phyloP scores from a whole-genome alignment of 64 coral and sea anemone species.

The Montipora sp. region DNA sequence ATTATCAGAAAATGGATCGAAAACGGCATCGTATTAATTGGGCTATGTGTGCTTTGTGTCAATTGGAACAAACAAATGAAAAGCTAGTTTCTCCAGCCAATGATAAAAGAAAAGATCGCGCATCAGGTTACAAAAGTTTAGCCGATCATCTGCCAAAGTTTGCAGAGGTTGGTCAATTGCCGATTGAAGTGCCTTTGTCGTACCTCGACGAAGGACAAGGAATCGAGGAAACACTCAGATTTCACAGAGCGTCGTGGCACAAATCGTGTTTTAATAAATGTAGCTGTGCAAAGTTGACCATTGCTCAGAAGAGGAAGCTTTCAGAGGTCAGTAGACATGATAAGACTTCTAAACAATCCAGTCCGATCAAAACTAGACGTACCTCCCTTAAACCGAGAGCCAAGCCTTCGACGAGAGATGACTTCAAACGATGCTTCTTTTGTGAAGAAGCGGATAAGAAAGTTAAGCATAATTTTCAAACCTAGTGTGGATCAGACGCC shows the following conservation, averaged over 20 bases:
- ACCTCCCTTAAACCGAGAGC: neutral
- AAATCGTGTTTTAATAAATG: conserved; percentile 59
- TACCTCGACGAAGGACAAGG: conserved; percentile 38
- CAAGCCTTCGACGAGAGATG: neutral
- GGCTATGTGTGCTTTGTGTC: conserved; percentile 31
- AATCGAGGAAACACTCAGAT: conserved; percentile 51
- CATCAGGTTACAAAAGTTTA: conserved; percentile 32
- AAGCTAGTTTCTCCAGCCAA: conserved; percentile 46
- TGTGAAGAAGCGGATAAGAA: too few species aligned
- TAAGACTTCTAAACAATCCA: conserved; percentile 5
- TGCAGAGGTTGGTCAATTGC: conserved; percentile 23
- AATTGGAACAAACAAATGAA: conserved; percentile 20
- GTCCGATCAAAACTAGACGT: conserved; percentile 42
- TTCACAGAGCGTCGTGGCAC: conserved; percentile 51
- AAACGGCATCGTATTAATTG: conserved; percentile 11
- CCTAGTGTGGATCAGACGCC: neutral
- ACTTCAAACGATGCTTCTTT: conserved; percentile 16
- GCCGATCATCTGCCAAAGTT: conserved; percentile 49
- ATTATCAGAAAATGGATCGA: neutral
- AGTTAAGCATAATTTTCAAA: too few species aligned
- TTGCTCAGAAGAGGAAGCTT: conserved; percentile 33
- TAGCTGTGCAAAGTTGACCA: conserved; percentile 59
- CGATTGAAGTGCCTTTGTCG: conserved; percentile 58
- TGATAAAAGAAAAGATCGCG: conserved; percentile 21
- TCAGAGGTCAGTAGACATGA: conserved; percentile 9